Evolutionary conservation across 2,888 invertebrate genomes (phyloP), one percentile per base, ranked within the genome.

Genomic region (Macaria liturata): DNA sequence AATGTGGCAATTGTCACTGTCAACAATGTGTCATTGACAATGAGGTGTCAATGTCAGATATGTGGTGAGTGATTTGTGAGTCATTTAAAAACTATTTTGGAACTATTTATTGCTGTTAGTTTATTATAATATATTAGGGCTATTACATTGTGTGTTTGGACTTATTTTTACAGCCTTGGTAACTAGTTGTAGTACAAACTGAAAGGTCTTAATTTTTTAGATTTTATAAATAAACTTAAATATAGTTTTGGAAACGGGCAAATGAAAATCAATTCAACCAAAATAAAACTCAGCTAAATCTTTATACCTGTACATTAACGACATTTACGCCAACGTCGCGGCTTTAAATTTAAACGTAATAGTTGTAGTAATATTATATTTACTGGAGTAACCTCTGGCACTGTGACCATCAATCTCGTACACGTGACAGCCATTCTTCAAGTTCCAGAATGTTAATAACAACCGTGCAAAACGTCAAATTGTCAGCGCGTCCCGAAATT

Each of bases 401-500:
- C 46, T 49, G 46, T 8, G 32, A 4, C 43, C 55, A 60, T 60
- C 49, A 60, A 60, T 60, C 59, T 56, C 30, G 20, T 9, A 52
- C 49, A 46, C 59, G 48, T 56, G 59, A 60, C 55, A 49, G n/a
- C 31, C 48, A 60, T 60, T 56, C 59, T 52, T 60, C 55, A 60
- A 42, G 59, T 55, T 52, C 55, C 52, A 60, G 52, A 52, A 52
- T 52, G 55, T 52, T 60, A 60, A 56, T 60, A 59, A 55, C 54
- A 51, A 48, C 54, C 31, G 52, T 60, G 59, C 55, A 60, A 60
- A 62, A 59, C 61, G 63, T 68, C 66, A 66, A 57, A 66, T 63
- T 63, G 64, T 66, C 66, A 61, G 49, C 51, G 49, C 47, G 52
- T 42, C 54, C 45, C 50, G 64, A 54, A 61, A 62, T 59, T 67